These are phyloP conservation scores for Opisthocomus hoazin DNA, from an alignment of 2,113 vertebrate genomes.

Conservation along the genomic window DNA sequence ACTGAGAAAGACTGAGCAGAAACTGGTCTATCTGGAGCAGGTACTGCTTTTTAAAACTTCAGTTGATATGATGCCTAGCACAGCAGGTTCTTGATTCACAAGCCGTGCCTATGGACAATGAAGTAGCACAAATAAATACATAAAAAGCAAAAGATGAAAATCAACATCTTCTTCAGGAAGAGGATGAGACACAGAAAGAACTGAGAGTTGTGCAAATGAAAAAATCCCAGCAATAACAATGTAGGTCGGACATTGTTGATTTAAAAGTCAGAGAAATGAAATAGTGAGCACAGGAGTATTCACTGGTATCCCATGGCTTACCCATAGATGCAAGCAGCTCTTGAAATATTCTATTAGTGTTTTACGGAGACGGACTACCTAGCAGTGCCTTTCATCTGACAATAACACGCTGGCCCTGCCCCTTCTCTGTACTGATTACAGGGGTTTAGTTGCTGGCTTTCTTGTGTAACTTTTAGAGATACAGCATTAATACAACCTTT, in stretches of 20 bases:
- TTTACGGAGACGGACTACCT: not conserved
- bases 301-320: not conserved
- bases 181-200: not conserved
- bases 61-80: not conserved
- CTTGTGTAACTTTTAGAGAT: not conserved
- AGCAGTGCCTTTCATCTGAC: not conserved
- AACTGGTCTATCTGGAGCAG: not conserved
- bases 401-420: not conserved
- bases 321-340: not conserved
- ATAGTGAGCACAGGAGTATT: not conserved
- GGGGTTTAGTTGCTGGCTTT: not conserved
- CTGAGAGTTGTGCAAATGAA: not conserved
- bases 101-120: not conserved
- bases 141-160: not conserved
- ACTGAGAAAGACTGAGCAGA: not conserved
- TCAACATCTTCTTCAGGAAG: not conserved
- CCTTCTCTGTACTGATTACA: not conserved
- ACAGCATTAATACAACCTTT: not conserved
- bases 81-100: not conserved
- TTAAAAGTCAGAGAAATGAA: not conserved
- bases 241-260: not conserved
- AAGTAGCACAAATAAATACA: not conserved
- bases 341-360: not conserved
- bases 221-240: not conserved
- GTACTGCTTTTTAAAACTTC: not conserved